Conservation (phyloP, 2,797 vertebrate genomes). For the Intellagama lesueurii region DNA sequence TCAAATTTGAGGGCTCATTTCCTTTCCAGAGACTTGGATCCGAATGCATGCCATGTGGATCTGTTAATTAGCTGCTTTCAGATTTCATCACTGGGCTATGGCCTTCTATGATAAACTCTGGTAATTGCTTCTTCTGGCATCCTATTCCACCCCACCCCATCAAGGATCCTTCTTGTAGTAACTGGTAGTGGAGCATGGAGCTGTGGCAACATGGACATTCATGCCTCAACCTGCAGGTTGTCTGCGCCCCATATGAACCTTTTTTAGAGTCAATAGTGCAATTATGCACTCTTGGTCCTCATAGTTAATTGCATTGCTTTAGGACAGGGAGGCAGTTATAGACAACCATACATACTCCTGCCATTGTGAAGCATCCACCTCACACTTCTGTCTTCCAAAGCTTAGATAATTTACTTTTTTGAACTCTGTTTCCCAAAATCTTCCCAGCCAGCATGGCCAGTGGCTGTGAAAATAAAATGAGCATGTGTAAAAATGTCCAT, state of each 20-base stretch:
- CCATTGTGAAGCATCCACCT: not conserved
- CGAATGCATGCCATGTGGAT: conserved; percentile 35
- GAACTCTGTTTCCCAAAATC: too few relatives aligned
- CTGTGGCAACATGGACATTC: not conserved
- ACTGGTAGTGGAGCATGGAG: not conserved
- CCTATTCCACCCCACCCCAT: not conserved
- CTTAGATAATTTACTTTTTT: not conserved
- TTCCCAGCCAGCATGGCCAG: too few relatives aligned
- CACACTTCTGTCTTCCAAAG: not conserved
- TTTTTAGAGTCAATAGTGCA: not conserved
- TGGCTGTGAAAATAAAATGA: not conserved
- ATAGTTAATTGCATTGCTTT: not conserved
- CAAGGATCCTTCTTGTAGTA: not conserved
- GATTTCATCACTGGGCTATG: not conserved
- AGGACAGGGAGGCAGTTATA: not conserved
- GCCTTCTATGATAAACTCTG: conserved; percentile 19
- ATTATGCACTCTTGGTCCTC: not conserved
- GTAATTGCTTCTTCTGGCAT: not conserved
- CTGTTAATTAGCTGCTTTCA: conserved; percentile 41
- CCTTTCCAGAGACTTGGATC: conserved; percentile 37
- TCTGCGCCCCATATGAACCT: not conserved
- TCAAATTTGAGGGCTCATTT: conserved; percentile 47
- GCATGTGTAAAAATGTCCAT: not conserved
- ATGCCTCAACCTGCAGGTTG: not conserved
- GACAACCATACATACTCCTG: not conserved